phyloP scores from a whole-genome alignment of 2,113 vertebrate species.

The Phoenicopterus ruber region DNA sequence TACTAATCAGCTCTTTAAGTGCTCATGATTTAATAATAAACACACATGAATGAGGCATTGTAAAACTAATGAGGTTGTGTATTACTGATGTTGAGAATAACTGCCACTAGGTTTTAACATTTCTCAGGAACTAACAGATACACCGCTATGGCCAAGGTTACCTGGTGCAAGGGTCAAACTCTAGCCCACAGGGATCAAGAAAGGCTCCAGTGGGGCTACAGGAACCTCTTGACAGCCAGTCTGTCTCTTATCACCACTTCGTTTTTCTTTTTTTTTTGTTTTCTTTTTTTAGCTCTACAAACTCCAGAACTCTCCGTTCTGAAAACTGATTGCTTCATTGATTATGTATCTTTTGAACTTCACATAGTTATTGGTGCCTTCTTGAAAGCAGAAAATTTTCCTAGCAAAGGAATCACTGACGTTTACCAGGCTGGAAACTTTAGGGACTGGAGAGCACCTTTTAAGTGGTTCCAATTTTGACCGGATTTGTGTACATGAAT shows the following conservation, averaged over 20 bases:
- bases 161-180: constrained; percentile 4
- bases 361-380: background rate
- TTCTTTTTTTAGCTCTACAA: background rate
- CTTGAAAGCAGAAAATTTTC: background rate
- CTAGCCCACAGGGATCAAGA: background rate
- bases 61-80: constrained; percentile 27
- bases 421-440: background rate
- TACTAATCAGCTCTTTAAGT: constrained; percentile 40
- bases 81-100: constrained; percentile 11
- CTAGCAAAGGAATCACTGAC: background rate
- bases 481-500: background rate
- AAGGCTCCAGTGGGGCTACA: background rate
- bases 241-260: background rate
- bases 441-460: background rate
- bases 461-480: background rate
- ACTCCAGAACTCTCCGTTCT: background rate
- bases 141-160: background rate
- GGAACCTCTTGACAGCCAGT: background rate
- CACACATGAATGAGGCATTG: background rate
- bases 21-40: constrained; percentile 64
- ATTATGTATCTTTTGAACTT: background rate
- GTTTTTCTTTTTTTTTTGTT: background rate
- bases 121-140: background rate
- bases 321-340: background rate
- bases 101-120: background rate